A percentile compares a stretch with the other conserved stretches of the same genome.
Conservation (phyloP, 2,888 invertebrate genomes). For the Dusona sp. region DNA sequence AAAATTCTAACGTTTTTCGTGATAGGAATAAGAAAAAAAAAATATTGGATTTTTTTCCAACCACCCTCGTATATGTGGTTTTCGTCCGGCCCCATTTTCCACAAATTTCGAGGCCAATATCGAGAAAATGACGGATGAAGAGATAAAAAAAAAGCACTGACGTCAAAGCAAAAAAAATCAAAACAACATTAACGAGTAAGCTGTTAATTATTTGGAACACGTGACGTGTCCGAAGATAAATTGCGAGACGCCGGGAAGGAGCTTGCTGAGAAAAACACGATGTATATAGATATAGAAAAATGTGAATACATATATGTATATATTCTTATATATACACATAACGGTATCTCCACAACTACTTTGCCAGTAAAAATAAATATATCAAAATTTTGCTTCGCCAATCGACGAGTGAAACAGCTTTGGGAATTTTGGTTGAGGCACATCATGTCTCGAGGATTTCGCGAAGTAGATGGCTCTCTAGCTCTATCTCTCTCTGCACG, state of each 20-base stretch:
- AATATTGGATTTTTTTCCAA: background rate
- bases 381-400: conserved; percentile 45
- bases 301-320: conserved; percentile 23
- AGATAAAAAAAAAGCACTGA: conserved; percentile 22
- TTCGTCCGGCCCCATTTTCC: conserved; percentile 1
- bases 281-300: conserved; percentile 9
- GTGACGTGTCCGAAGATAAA: conserved; percentile 45
- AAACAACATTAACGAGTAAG: conserved; percentile 43
- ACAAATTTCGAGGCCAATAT: conserved; percentile 23
- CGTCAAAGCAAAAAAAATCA: conserved; percentile 25
- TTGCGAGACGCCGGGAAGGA: conserved; percentile 15
- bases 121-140: conserved; percentile 16
- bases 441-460: conserved; percentile 53
- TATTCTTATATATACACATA: background rate
- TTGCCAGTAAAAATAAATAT: conserved; percentile 64
- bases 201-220: conserved; percentile 53
- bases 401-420: conserved; percentile 55
- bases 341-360: conserved; percentile 44
- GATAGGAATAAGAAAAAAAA: background rate
- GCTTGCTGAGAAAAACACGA: conserved; percentile 30
- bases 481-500: conserved; percentile 39
- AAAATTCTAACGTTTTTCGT: background rate
- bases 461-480: conserved; percentile 47
- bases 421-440: conserved; percentile 39
- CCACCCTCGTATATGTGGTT: background rate